phyloP scores from a whole-genome alignment of 2,113 vertebrate genomes.

The Pogonocichla stellata region DNA sequence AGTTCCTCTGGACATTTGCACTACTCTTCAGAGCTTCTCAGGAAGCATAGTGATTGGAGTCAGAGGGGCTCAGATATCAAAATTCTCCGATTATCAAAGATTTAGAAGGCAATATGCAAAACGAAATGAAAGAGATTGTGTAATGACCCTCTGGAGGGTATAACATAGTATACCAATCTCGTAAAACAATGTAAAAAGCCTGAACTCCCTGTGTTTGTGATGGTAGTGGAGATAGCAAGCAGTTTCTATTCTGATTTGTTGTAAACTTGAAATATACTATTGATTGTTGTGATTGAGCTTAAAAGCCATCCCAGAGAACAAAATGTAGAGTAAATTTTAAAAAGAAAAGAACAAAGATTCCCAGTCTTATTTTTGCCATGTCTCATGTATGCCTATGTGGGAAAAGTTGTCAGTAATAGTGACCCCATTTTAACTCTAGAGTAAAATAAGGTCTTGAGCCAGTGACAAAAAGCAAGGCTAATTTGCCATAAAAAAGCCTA shows the following conservation, averaged over 20 bases:
- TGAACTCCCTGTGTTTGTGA: not conserved
- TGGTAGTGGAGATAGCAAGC: not conserved
- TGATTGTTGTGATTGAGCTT: not conserved
- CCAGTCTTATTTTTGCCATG: not conserved
- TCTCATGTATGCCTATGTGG: not conserved
- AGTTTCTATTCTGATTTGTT: not conserved
- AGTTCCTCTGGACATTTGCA: not conserved
- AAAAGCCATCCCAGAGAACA: not conserved
- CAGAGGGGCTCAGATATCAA: not conserved
- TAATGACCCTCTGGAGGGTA: no score
- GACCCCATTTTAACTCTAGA: not conserved
- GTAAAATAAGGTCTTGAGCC: not conserved
- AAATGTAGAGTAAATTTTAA: not conserved
- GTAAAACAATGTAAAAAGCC: not conserved
- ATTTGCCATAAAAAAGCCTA: not conserved
- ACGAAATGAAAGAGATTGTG: not conserved
- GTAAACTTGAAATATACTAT: not conserved
- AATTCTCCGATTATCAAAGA: not conserved
- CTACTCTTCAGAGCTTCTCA: not conserved
- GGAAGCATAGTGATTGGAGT: not conserved
- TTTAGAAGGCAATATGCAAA: not conserved
- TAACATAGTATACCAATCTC: no score
- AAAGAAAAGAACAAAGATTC: not conserved
- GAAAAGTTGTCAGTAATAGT: not conserved
- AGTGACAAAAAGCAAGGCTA: not conserved